Percentiles rank a stretch among this genome's conserved stretches.
These are phyloP conservation scores for Phaethornis superciliosus DNA, from an alignment of 2,113 vertebrate genomes.

Conservation along the genomic window DNA sequence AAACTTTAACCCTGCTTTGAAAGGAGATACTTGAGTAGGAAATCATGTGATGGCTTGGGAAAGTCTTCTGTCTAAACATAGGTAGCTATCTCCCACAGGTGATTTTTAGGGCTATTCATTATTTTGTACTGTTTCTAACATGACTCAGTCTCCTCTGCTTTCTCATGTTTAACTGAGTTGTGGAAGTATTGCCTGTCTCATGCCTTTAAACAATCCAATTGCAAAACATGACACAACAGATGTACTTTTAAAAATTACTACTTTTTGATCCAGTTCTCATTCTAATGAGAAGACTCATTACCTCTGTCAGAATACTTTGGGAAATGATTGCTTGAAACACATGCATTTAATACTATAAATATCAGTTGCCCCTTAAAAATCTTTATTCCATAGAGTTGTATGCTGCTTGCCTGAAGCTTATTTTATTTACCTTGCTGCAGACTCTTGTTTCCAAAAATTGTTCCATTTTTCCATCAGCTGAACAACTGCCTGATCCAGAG, in stretches of 20 bases:
- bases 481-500: not conserved
- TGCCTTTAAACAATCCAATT: not conserved
- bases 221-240: not conserved
- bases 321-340: not conserved
- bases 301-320: not conserved
- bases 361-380: not conserved
- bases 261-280: not conserved
- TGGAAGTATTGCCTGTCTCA: not conserved
- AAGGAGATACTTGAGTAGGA: not conserved
- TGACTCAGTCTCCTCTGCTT: not conserved
- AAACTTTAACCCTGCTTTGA: not conserved
- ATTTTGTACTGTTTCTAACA: not conserved
- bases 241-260: not conserved
- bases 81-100: not conserved
- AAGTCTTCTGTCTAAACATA: not conserved
- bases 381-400: not conserved
- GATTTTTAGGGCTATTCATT: not conserved
- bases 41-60: not conserved
- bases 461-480: slow-evolving; percentile 50
- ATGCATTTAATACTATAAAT: not conserved
- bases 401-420: slow-evolving; percentile 3
- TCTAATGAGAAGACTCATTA: not conserved
- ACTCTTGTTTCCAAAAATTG: slow-evolving; percentile 14
- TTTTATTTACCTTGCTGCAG: slow-evolving; percentile 38
- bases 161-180: not conserved